Percentiles rank a stretch among this genome's conserved stretches.
phyloP scores from a whole-genome alignment of 2,797 vertebrate genomes.

The Graptemys geographica region DNA sequence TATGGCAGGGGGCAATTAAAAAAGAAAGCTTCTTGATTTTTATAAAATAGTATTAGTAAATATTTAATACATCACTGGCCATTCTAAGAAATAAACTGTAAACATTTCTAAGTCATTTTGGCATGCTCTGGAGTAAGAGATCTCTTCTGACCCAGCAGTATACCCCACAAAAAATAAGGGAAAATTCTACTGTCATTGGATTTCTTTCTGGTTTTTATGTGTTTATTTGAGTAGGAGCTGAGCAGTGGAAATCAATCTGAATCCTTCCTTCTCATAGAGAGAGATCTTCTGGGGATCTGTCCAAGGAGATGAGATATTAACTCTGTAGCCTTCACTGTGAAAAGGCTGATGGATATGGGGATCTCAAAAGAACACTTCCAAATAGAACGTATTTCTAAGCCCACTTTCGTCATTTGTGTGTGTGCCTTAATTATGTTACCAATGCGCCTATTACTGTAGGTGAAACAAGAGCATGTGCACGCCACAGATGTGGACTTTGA shows the following conservation, averaged over 20 bases:
- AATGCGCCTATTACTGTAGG: background rate
- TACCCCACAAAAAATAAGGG: background rate
- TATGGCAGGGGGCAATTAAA: background rate
- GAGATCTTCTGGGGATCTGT: background rate
- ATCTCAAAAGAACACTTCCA: background rate
- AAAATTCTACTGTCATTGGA: background rate
- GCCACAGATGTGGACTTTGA: background rate
- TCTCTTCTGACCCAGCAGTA: background rate
- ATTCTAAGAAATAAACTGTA: background rate
- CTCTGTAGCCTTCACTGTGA: background rate
- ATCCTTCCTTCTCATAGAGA: background rate
- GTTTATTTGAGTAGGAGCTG: background rate
- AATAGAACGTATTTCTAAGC: slow-evolving; percentile 14
- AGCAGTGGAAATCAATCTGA: background rate
- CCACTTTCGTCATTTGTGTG: background rate
- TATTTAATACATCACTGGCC: background rate
- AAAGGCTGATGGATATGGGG: background rate
- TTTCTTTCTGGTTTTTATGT: background rate
- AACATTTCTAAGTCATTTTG: background rate
- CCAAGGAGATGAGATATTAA: background rate
- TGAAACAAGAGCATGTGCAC: background rate
- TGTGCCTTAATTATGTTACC: background rate
- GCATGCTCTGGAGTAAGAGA: background rate
- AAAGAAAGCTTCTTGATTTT: background rate
- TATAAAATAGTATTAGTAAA: background rate